Evolutionary conservation across 2,113 vertebrate species (phyloP), one percentile per base, ranked within the genome.

Genomic region (Potamarius usumacintae): DNA sequence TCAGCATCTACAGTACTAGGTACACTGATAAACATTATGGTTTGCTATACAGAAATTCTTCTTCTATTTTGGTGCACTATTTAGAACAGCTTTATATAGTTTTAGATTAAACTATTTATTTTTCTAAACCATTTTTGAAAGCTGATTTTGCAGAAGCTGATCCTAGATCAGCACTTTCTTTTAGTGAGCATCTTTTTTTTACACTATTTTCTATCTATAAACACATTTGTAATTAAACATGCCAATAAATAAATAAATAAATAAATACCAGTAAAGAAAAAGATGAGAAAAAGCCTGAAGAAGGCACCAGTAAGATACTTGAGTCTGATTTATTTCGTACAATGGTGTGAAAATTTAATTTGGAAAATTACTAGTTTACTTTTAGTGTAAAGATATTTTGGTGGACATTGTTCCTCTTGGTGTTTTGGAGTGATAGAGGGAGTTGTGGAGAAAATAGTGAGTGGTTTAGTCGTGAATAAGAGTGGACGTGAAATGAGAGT

Each of bases 201-300:
- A 5, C 20, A 74, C 42, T 50, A 76, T 76, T 77, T 77, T 52
- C 48, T n/a, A 4, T 9, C 42, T 50, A 22, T 50, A 7, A 18
- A 18, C 18, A 74, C 8, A 25, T 77, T 52, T 14, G 48, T 77
- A n/a, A 50, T 25, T 52, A 76, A 50, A 20, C 48, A 15, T 20
- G 9, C 72, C 42, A 42, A 72, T 17, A 18, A 1, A 17, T 7
- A 34, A 30, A 30, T 30, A 30, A 30, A 30, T 30, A 30, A 34
- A 7, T 8, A 74, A 42, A 74, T 50, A 50, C 34, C 50, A 7
- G 50, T 6, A 27, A 74, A 71, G 52, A 87, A 60, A 71, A 17
- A 65, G 53, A 62, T 25, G 18, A 82, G 17, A 53, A 50, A 62
- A 84, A 67, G 50, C 20, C 55, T 67, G n/a, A 88, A 81, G 63